These are phyloP conservation scores for Spilarctia lutea DNA, from an alignment of 2,888 invertebrate species.

Conservation along the genomic window DNA sequence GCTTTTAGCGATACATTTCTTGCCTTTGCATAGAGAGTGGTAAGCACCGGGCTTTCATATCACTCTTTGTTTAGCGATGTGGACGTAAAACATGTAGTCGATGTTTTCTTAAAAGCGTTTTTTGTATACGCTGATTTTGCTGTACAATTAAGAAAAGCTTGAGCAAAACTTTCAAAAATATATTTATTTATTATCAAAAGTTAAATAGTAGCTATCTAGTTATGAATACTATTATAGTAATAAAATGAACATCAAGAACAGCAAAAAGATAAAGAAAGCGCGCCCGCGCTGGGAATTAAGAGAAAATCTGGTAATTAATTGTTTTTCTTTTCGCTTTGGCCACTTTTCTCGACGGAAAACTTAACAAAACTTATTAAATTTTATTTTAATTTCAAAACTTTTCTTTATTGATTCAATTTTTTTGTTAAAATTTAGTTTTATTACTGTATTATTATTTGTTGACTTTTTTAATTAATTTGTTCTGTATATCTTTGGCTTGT, in stretches of 20 bases:
- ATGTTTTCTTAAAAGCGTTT: slow-evolving; percentile 55
- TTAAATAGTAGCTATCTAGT: not conserved
- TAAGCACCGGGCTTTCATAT: slow-evolving; percentile 49
- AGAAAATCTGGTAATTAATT: not conserved
- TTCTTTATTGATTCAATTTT: not conserved
- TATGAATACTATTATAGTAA: not conserved
- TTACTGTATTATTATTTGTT: too few relatives aligned
- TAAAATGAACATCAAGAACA: not conserved
- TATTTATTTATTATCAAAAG: not conserved
- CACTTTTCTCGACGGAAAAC: not conserved
- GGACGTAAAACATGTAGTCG: slow-evolving; percentile 55
- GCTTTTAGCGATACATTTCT: slow-evolving; percentile 69
- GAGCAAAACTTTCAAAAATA: not conserved
- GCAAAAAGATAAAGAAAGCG: not conserved
- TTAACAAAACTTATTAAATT: not conserved
- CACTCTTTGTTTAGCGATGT: slow-evolving; percentile 63
- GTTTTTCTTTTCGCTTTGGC: not conserved
- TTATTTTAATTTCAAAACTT: not conserved
- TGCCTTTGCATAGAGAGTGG: slow-evolving; percentile 40
- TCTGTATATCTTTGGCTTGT: not conserved
- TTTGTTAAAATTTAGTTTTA: too few relatives aligned
- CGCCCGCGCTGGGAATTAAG: not conserved
- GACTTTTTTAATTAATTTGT: not conserved
- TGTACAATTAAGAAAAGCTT: not conserved
- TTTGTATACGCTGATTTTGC: slow-evolving; percentile 15